A percentile compares a stretch with the other conserved stretches of the same genome.
Conservation (phyloP, 2,797 vertebrate species). For the Anguilla anguilla region DNA sequence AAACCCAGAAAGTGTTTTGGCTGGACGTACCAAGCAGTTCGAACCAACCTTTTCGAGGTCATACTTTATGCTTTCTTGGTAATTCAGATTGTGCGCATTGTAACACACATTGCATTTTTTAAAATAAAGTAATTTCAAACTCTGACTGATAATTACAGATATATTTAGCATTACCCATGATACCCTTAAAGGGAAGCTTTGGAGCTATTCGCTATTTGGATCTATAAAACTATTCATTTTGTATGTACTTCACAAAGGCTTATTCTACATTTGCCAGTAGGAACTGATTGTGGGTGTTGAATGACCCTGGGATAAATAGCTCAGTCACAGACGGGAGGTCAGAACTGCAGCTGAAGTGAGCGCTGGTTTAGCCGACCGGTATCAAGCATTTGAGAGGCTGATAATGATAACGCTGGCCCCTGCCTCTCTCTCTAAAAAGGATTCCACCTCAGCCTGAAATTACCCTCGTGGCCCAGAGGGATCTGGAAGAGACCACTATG, state of each 20-base stretch:
- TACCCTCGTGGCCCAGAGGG: not conserved
- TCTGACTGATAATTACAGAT: not conserved
- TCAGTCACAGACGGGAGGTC: not conserved
- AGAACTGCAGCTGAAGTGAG: not conserved
- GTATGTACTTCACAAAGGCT: not conserved
- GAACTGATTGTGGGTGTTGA: not conserved
- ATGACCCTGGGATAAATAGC: not conserved
- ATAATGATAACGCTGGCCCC: not conserved
- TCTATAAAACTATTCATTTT: too few relatives aligned
- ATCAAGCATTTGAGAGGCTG: not conserved
- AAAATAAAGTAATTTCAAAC: not conserved
- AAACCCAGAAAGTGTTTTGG: not conserved
- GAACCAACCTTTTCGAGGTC: not conserved
- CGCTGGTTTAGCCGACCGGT: not conserved
- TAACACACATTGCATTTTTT: not conserved
- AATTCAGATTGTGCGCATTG: not conserved
- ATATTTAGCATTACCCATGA: not conserved
- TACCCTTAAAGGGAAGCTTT: not conserved
- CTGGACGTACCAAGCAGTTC: not conserved
- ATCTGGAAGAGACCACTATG: slow-evolving; percentile 19
- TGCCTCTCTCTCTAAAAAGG: not conserved
- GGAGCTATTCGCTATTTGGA: not conserved
- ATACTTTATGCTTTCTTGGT: not conserved
- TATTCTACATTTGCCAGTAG: not conserved
- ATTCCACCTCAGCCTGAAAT: not conserved